Base-by-base conservation (phyloP, 23 tunicate genomes). In the Ciona savignyi region DNA sequence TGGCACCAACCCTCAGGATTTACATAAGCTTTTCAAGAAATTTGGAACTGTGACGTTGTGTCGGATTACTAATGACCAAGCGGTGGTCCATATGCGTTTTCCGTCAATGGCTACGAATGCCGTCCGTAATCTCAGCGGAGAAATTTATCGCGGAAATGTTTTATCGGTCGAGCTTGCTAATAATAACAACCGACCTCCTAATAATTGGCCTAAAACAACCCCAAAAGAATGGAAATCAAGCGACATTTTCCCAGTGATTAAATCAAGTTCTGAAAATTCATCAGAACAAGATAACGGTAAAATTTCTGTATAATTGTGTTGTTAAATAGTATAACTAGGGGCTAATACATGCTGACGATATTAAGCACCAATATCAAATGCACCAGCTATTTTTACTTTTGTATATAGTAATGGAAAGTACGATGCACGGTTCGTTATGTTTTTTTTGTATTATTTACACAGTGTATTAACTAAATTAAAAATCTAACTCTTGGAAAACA, bases 61-160 rank as follows among this genome's bases (percentile, higher is more conserved):
- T 51, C 80, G 86, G 51, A 68, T 88, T 32, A 67, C 30, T 31
- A 74, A 66, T 66, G 68, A 77, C 29, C 68, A 65, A 51, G 96
- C 87, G 34, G 62, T 76, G 19, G 96, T 88, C 6, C 96, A 88
- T 61, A 88, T 88, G 96, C 79, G 96, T 0, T 88, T 80, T 80
- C 88, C 96, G 0, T 88, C 96, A 32, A 88, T 88, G 96, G 96
- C 96, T 19, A 80, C 80, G 51, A 85, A 81, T 48, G 96, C 96
- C 4, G 86, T 88, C 22, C 78, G 87, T 15, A 88, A 88, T 77
- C 66, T 88, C 27, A 88, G 81, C 62, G 96, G 96, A 26, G 96
- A 88, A 66, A 77, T 74, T 23, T 88, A 71, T 74, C 81, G 81
- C 30, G 96, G 96, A 26, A 81, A 82, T 68, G 96, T 88, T 31